phyloP scores from a whole-genome alignment of 2,113 vertebrate species.

The Eubucco bourcierii region DNA sequence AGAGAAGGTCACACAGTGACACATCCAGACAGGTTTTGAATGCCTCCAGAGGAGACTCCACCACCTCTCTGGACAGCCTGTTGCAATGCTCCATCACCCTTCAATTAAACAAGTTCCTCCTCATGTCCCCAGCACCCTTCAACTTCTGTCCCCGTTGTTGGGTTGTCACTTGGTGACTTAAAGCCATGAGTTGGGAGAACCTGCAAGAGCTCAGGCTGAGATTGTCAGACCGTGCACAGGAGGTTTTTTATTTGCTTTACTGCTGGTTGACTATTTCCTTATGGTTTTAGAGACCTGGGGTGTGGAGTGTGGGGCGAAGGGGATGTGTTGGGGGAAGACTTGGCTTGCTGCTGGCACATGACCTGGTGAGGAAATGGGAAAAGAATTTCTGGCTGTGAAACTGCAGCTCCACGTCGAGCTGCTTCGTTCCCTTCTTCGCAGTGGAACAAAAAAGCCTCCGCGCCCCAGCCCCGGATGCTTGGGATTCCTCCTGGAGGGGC shows the following conservation, averaged over 20 bases:
- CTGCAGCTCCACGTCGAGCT: constrained; percentile 70
- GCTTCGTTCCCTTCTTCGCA: constrained; percentile 63
- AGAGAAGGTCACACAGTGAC: no score
- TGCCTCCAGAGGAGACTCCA: no score
- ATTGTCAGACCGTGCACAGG: not conserved
- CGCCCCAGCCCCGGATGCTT: constrained; percentile 75
- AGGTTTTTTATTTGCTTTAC: not conserved
- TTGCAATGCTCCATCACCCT: no score
- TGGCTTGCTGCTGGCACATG: constrained; percentile 58
- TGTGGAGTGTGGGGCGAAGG: not conserved
- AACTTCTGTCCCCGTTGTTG: not conserved
- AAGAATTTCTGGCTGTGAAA: constrained; percentile 79
- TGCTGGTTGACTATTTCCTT: not conserved
- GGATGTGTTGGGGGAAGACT: constrained; percentile 17
- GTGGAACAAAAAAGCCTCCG: constrained; percentile 70
- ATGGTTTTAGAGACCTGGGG: not conserved
- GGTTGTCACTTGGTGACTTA: not conserved
- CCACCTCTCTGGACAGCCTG: no score
- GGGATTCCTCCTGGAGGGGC: constrained; percentile 73
- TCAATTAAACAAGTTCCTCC: no score
- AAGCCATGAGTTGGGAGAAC: not conserved
- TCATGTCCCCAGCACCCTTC: not conserved
- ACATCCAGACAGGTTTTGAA: no score
- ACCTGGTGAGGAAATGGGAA: constrained; percentile 74
- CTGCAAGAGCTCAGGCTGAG: not conserved